Evolutionary conservation across 2,113 vertebrate genomes (phyloP).

Genomic region (Emydocephalus ijimae): DNA sequence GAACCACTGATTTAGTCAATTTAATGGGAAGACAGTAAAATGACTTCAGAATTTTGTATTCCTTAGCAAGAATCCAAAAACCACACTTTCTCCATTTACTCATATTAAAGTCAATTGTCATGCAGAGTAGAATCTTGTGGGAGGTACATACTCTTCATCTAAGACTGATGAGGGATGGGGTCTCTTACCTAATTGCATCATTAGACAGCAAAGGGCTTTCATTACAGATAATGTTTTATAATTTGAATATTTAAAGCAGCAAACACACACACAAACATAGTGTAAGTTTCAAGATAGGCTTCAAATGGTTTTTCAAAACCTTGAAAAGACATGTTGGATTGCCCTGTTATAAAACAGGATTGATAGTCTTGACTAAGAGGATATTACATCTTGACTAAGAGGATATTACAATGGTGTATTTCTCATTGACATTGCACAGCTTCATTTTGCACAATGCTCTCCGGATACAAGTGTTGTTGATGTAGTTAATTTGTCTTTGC

Average conservation of each 20-base stretch:
- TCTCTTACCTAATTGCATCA: background rate
- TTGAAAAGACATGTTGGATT: background rate
- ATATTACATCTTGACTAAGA: background rate
- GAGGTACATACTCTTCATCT: background rate
- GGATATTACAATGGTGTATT: background rate
- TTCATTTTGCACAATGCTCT: background rate
- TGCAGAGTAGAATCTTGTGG: background rate
- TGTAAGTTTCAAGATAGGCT: background rate
- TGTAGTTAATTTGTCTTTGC: constrained; percentile 1
- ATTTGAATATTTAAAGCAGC: background rate
- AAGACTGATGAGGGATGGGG: background rate
- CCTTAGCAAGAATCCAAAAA: background rate
- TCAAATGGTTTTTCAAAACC: background rate
- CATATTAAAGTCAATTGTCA: background rate
- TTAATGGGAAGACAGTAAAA: background rate
- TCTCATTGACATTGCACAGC: background rate
- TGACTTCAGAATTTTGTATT: background rate
- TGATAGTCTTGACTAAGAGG: background rate
- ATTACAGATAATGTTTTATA: background rate
- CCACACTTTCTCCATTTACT: background rate
- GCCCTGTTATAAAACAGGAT: background rate
- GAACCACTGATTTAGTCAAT: background rate
- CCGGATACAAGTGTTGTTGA: background rate
- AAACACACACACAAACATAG: background rate
- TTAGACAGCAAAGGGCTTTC: background rate